Conservation (phyloP, 1,140 invertebrate genomes). For the Tyrophagus putrescentiae region DNA sequence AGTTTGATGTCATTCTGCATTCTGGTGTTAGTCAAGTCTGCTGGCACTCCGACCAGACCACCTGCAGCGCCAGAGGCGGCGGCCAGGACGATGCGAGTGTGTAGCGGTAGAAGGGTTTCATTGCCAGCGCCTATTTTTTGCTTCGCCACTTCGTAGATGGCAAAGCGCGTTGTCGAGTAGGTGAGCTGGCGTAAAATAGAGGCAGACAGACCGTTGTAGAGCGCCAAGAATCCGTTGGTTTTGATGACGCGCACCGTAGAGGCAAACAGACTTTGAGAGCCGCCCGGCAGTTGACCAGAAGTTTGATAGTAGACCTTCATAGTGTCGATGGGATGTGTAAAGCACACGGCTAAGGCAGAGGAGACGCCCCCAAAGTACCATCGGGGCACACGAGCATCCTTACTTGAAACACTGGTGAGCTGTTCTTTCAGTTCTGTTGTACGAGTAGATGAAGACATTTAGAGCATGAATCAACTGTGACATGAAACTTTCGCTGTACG, state of each 20-base stretch:
- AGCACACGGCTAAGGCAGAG: constrained; percentile 83
- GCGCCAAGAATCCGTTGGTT: constrained; percentile 64
- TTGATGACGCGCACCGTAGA: constrained; percentile 58
- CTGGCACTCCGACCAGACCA: constrained; percentile 55
- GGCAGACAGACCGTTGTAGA: constrained; percentile 94
- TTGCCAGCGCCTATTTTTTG: constrained; percentile 37
- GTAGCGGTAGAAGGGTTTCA: constrained; percentile 42
- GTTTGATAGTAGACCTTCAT: constrained; percentile 97
- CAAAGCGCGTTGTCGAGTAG: constrained; percentile 93
- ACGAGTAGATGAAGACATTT: too few relatives aligned
- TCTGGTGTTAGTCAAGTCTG: constrained; percentile 89
- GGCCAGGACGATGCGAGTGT: constrained; percentile 58
- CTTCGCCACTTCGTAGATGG: constrained; percentile 74
- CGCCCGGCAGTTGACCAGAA: constrained; percentile 45
- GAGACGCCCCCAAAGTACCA: constrained; percentile 96
- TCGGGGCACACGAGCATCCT: constrained; percentile 30
- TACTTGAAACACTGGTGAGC: neutral
- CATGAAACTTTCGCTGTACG: too few relatives aligned
- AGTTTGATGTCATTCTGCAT: constrained; percentile 99
- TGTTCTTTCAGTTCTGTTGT: constrained; percentile 12
- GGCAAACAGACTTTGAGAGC: constrained; percentile 46
- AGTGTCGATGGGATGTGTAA: constrained; percentile 93
- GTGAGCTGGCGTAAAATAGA: constrained; percentile 84
- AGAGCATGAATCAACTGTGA: too few relatives aligned
- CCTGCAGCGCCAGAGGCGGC: constrained; percentile 37